Evolutionary conservation across 1,140 invertebrate genomes (phyloP), one percentile per base, ranked within the genome.

Genomic region (Trachelipus rathkii): DNA sequence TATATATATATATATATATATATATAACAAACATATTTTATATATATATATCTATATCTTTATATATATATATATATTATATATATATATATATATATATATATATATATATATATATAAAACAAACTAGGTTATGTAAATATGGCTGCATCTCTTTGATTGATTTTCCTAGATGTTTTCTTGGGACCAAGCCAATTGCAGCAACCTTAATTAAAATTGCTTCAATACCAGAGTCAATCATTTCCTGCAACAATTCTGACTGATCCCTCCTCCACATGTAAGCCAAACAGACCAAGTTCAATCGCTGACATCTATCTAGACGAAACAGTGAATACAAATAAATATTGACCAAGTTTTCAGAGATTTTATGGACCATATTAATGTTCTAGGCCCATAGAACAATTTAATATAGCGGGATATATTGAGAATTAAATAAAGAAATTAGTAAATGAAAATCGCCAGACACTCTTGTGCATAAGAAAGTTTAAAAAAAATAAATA

Each of bases 191-290:
- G 78, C 95, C 95, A 80, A 97, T 86, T 33, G 94, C 91, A 73
- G 96, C 96, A 33, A 97, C 95, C 90, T 99, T 99, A 73, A 99
- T 96, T 44, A 99, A 87, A 81, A 99, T 93, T 66, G 97, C 96
- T 84, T 96, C 90, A 77, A 99, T 88, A 81, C 92, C 91, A 86
- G 91, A 93, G 82, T 92, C 89, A 84, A 99, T 95, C 96, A 99
- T 99, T 88, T 98, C 96, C 85, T 95, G 90, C n/a, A 99, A 86
- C 67, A 99, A 85, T 86, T 96, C 92, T 82, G 90, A 89, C 87
- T 99, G 97, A 86, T 99, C 92, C 84, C 95, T 87, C 84, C 93
- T 90, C 96, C 96, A 97, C 75, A 99, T 87, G 86, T 96, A 99
- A 50, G 95, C 92, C 77, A 99, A 87, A 53, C 94, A 91, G 78